Base-by-base conservation (phyloP, 2,113 vertebrate genomes). In the Etheostoma spectabile region DNA sequence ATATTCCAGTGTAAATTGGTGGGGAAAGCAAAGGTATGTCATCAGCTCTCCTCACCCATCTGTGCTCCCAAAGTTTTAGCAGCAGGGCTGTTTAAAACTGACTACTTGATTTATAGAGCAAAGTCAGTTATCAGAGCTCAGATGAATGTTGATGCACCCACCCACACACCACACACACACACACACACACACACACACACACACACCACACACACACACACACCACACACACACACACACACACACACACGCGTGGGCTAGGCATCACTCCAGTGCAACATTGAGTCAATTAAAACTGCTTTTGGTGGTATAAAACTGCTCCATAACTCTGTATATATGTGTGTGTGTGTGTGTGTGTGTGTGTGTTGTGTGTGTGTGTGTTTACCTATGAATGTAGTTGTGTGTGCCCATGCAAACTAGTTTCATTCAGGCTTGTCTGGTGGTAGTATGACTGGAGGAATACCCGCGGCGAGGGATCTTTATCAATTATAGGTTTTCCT, bases 401-500 rank as follows among this genome's bases (percentile, higher is more conserved):
- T 72, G 49, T 68, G 62, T 52, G 66, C 13, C 12, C 13, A 33
- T 53, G 66, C 45, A 5, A 61, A 56, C 45, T 46, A 18, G 66
- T 89, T 83, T 45, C 55, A 66, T 81, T 74, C 48, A 62, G 30
- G 22, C 52, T 22, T n/a, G 35, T 61, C 63, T 13, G 21, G 59
- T 46, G 46, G 42, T n/a, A 67, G 72, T 66, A 35, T 53, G 60
- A 67, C 74, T 64, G 70, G 22, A 79, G 80, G 80, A 74, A 56
- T 18, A 53, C 45, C 45, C 2, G 46, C 10, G 6, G 66, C 57
- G 0, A 24, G 33, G 62, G 24, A 74, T 59, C 53, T 84, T 76
- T 87, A 80, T 82, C 51, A 76, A 77, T 81, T 85, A 80, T 62
- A 66, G 76, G 48, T 82, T 88, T 83, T 53, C 45, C 77, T 68